phyloP scores from a whole-genome alignment of 2,888 invertebrate species.

The Leptopilina myrica region DNA sequence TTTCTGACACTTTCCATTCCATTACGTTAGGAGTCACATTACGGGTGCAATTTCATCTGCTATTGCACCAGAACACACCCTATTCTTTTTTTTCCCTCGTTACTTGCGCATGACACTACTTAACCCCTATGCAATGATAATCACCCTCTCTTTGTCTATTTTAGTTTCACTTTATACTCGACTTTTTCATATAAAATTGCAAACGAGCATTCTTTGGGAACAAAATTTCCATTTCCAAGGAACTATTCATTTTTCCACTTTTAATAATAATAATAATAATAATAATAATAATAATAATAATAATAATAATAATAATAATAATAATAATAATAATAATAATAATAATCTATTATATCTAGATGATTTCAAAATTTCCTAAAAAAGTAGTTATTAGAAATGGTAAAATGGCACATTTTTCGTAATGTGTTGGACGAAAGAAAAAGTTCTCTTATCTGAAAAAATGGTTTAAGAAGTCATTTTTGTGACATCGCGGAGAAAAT shows the following conservation, averaged over 20 bases:
- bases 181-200: constrained; percentile 19
- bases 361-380: no score
- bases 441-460: no score
- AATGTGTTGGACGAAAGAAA: no score
- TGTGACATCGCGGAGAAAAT: no score
- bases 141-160: constrained; percentile 29
- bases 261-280: no score
- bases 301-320: no score
- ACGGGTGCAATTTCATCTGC: constrained; percentile 34
- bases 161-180: constrained; percentile 6
- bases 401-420: no score
- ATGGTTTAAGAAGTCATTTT: no score
- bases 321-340: no score
- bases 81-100: constrained; percentile 16
- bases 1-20: constrained; percentile 15
- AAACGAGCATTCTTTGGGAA: not conserved
- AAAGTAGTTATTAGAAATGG: no score
- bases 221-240: not conserved
- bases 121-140: constrained; percentile 24
- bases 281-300: no score
- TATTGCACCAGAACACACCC: constrained; percentile 34
- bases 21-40: constrained; percentile 34
- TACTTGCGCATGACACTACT: constrained; percentile 26
- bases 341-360: no score
- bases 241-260: not conserved